Conservation (phyloP, 2,888 invertebrate genomes). For the Tupiocoris notatus region DNA sequence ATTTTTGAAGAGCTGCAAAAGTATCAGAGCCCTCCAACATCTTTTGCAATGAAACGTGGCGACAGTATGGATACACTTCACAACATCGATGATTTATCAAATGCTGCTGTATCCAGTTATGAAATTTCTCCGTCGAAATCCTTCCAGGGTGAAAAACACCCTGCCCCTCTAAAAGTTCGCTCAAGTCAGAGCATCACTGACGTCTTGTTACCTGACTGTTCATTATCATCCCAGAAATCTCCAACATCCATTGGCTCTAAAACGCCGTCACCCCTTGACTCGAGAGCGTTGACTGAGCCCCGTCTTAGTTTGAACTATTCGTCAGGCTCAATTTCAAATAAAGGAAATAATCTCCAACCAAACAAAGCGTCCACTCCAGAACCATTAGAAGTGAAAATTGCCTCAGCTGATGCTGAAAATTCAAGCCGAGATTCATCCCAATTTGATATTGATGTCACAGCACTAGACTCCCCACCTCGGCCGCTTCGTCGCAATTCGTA, state of each 20-base stretch:
- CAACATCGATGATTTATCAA: conserved; percentile 36
- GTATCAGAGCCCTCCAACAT: neutral
- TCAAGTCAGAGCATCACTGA: no score
- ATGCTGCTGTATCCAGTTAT: conserved; percentile 11
- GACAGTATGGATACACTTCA: conserved; percentile 33
- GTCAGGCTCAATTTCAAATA: neutral
- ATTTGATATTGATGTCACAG: no score
- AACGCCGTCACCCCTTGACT: neutral
- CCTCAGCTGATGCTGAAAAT: neutral
- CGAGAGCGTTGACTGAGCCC: conserved; percentile 4
- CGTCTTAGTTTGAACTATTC: conserved; percentile 19
- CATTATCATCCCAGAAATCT: neutral
- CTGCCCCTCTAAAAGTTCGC: neutral
- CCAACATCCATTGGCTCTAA: neutral
- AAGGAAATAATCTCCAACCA: neutral
- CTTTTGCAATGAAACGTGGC: neutral
- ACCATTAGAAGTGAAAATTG: neutral
- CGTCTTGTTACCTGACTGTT: neutral
- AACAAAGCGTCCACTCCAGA: neutral
- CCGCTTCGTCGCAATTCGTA: conserved; percentile 50
- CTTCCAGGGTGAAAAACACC: neutral
- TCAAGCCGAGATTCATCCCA: neutral
- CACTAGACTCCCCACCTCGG: conserved; percentile 37
- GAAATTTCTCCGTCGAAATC: conserved; percentile 24
- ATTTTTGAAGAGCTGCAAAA: conserved; percentile 36